A percentile compares a stretch with the other conserved stretches of the same genome.
Conservation (phyloP, 1,140 invertebrate species). For the Macrostomum lignano region DNA sequence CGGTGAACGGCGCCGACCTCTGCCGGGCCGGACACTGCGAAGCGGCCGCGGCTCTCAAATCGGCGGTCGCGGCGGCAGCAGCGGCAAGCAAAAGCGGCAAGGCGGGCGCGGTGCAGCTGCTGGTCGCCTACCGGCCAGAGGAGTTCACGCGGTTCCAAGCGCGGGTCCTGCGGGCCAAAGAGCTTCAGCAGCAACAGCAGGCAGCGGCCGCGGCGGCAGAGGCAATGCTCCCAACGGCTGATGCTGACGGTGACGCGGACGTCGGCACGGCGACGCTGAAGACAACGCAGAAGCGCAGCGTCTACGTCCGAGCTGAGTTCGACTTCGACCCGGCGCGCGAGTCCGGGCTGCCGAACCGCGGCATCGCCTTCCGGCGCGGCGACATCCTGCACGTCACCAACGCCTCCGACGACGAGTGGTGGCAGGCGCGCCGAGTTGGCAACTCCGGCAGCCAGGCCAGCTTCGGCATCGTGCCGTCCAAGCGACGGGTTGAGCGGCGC, state of each 20-base stretch:
- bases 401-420: conserved; percentile 96
- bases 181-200: too few relatives aligned
- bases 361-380: conserved; percentile 67
- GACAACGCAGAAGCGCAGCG: conserved; percentile 55
- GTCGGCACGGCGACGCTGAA: conserved; percentile 30
- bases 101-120: conserved; percentile 66
- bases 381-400: conserved; percentile 96
- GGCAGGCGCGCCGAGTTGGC: conserved; percentile 48
- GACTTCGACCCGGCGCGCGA: conserved; percentile 91
- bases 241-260: too few relatives aligned
- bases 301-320: conserved; percentile 74
- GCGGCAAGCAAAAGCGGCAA: conserved; percentile 68
- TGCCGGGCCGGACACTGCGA: conserved; percentile 72
- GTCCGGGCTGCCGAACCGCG: conserved; percentile 71
- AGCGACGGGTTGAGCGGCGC: conserved; percentile 30
- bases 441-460: conserved; percentile 29
- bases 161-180: too few relatives aligned
- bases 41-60: conserved; percentile 74
- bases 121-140: conserved; percentile 73
- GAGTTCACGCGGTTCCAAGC: too few relatives aligned
- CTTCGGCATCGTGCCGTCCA: conserved; percentile 36
- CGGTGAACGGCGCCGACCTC: conserved; percentile 61
- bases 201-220: too few relatives aligned
- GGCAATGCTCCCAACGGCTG: too few relatives aligned
- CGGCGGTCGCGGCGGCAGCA: too few relatives aligned